A percentile compares a stretch with the other conserved stretches of the same genome.
Conservation (phyloP, 2,888 invertebrate genomes). For the Machimus rusticus region DNA sequence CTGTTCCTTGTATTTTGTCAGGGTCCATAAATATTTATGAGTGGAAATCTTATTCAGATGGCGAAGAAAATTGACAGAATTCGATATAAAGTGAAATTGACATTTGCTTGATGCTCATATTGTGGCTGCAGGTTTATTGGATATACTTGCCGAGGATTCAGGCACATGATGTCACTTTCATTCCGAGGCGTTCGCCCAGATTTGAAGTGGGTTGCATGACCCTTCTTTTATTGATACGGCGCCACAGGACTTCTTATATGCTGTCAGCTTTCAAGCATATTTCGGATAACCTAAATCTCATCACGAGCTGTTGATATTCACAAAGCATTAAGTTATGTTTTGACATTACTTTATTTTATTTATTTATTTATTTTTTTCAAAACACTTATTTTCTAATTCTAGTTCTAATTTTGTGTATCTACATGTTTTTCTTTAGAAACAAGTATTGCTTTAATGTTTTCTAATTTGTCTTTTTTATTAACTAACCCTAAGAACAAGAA, state of each 20-base stretch:
- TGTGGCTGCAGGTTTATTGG: conserved; percentile 32
- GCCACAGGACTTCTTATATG: neutral
- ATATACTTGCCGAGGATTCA: neutral
- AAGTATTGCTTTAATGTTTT: too few relatives aligned
- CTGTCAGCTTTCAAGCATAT: neutral
- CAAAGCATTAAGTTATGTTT: neutral
- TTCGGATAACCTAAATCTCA: neutral
- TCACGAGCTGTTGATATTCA: neutral
- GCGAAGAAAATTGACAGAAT: conserved; percentile 40
- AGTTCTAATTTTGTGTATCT: too few relatives aligned
- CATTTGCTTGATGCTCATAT: conserved; percentile 38
- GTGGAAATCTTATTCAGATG: conserved; percentile 42
- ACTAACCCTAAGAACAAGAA: too few relatives aligned
- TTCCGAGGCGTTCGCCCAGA: neutral
- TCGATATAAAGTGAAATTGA: conserved; percentile 41
- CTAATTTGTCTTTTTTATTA: too few relatives aligned
- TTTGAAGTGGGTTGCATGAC: neutral
- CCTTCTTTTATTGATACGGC: neutral
- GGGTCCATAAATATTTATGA: conserved; percentile 42
- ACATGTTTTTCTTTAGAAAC: too few relatives aligned
- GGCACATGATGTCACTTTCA: neutral
- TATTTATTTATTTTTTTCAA: too few relatives aligned
- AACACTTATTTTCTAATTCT: too few relatives aligned
- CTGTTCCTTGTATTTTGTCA: conserved; percentile 26
- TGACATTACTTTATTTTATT: too few relatives aligned